Conservation (phyloP, 2,888 invertebrate species). For the Norana najaformis region DNA sequence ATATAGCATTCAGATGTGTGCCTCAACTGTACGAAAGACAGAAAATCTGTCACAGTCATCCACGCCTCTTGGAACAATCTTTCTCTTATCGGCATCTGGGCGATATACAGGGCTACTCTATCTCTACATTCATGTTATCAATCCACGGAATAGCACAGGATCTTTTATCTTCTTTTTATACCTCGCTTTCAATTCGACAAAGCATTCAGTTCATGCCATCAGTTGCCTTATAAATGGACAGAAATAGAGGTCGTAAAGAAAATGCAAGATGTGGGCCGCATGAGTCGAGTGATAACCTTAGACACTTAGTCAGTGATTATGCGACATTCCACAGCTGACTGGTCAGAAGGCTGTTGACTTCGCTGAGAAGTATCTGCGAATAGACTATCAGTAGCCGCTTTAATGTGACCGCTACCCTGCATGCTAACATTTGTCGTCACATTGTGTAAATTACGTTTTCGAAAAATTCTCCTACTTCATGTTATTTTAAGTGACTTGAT, state of each 20-base stretch:
- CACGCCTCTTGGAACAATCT: neutral
- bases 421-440: too few relatives aligned
- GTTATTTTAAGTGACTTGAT: too few relatives aligned
- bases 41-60: neutral
- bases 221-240: neutral
- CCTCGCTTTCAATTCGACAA: neutral
- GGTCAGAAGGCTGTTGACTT: neutral
- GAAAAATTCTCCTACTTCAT: too few relatives aligned
- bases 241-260: slow-evolving; percentile 5
- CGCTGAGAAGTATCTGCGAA: neutral
- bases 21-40: neutral
- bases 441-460: too few relatives aligned
- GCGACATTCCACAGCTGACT: neutral
- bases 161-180: neutral
- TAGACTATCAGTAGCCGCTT: neutral
- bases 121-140: neutral
- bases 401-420: too few relatives aligned
- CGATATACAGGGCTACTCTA: too few relatives aligned
- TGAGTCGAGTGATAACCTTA: neutral
- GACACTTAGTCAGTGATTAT: neutral
- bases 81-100: neutral
- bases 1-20: neutral
- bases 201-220: neutral
- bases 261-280: neutral
- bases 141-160: neutral